A percentile compares a stretch with the other conserved stretches of the same genome.
phyloP scores from a whole-genome alignment of 2,888 invertebrate species.

The Latrodectus elegans region DNA sequence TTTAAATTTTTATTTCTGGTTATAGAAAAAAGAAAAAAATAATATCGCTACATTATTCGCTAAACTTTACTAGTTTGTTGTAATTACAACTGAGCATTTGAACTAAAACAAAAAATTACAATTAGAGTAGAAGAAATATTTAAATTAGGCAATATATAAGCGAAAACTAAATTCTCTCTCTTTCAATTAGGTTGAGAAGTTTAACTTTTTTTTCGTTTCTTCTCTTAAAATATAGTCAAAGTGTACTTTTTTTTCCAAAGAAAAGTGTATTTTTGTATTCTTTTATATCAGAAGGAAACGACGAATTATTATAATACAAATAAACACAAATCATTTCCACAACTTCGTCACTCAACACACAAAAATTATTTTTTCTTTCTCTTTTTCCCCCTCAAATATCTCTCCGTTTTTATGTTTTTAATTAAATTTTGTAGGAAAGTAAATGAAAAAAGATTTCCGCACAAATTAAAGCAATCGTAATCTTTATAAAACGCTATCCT shows the following conservation, averaged over 20 bases:
- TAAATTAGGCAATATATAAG: slow-evolving; percentile 63
- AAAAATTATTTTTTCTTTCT: neutral
- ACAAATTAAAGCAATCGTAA: slow-evolving; percentile 5
- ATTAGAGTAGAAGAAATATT: slow-evolving; percentile 42
- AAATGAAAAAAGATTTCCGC: slow-evolving; percentile 3
- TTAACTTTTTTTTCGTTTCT: slow-evolving; percentile 6
- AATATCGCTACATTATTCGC: slow-evolving; percentile 2
- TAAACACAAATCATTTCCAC: slow-evolving; percentile 1
- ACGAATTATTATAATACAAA: neutral
- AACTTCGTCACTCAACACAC: slow-evolving; percentile 1
- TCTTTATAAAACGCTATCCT: slow-evolving; percentile 1
- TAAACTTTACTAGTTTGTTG: slow-evolving; percentile 16
- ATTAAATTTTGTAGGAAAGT: neutral
- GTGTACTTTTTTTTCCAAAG: slow-evolving; percentile 13
- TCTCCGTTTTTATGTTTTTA: slow-evolving; percentile 5
- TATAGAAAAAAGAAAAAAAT: neutral
- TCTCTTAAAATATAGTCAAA: slow-evolving; percentile 4
- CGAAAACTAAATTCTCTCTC: slow-evolving; percentile 23
- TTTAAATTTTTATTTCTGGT: neutral
- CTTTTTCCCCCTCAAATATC: neutral
- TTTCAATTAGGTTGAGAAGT: slow-evolving; percentile 45
- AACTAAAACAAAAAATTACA: slow-evolving; percentile 10
- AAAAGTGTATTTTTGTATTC: slow-evolving; percentile 21
- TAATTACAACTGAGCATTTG: slow-evolving; percentile 10
- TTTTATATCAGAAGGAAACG: neutral